Evolutionary conservation across 2,113 vertebrate species (phyloP), one percentile per base, ranked within the genome.

Genomic region (Rhegmatorhina hoffmannsi): DNA sequence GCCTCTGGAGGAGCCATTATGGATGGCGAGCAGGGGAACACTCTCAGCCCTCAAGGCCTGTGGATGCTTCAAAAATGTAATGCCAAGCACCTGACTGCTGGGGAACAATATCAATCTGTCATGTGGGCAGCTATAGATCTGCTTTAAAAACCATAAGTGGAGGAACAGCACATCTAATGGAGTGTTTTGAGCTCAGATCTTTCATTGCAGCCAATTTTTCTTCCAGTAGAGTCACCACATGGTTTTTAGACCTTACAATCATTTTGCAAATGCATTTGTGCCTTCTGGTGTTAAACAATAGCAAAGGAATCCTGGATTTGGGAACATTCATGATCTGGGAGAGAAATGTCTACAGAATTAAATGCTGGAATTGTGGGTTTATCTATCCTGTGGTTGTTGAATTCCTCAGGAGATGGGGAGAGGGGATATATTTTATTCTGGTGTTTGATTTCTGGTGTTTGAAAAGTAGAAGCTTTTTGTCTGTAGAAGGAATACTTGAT

Each of bases 61-160:
- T 93, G 89, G 96, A 94, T 97, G 96, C 97, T 98, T 97, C 97
- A 97, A 96, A 97, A 95, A 98, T 38, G 83, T 97, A 98, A 98
- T 98, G 98, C 98, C 98, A 98, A 98, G 98, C 98, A 98, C 98
- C 98, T 98, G 98, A 98, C 98, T 98, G 96, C 97, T 82, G 95
- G 96, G 98, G 98, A 98, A 98, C 98, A 98, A 97, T 98, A 96
- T 97, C 98, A 98, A 99, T 99, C 98, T 98, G 98, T 99, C 98
- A 99, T 97, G 97, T 90, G 96, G 97, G 98, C 97, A 98, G 98
- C 97, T 97, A 89, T 98, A 98, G 98, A 98, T 98, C 97, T 96
- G 92, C 96, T 97, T 98, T 92, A 94, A 97, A 96, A 95, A 96
- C 92, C 81, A 3, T 95, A 92, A 94, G 90, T 93, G 93, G 95